Base-by-base conservation (phyloP, 2,113 vertebrate species). In the Hipposideros armiger region DNA sequence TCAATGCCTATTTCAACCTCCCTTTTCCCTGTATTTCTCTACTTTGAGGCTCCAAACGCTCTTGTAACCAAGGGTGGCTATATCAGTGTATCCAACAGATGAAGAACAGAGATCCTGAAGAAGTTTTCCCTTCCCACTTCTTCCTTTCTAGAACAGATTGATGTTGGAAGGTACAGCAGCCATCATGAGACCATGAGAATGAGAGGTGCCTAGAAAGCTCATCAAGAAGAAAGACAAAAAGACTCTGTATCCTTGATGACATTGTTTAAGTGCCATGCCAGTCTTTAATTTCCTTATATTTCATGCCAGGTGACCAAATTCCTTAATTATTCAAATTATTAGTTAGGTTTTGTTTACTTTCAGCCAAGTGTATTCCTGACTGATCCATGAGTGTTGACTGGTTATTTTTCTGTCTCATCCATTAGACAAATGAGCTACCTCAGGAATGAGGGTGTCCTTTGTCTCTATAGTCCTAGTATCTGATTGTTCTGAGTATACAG, bases 301-400 rank as follows among this genome's bases (percentile, higher is more conserved):
- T 90, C 64, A 93, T 32, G 30, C 2, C 22, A 69, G 9, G 54
- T 73, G 42, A 56, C 7, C 62, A 90, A 92, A 87, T 83, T 28
- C 19, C 20, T 77, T 90, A 83, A 66, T 77, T 52, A 89, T 77
- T 83, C 60, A 72, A 70, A 50, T 28, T 36, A 28, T 52, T 84
- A 90, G 47, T 66, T 73, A 84, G 13, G 64, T 85, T 88, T 92
- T 78, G 42, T 91, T 70, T 66, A 73, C 45, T 84, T 91, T 87
- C 11, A 91, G 16, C 20, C 30, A 67, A 81, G 22, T 9, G 1
- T 52, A 42, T 93, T 74, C 26, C 50, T 83, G 83, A 78, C 50
- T 30, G 54, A 58, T 56, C 74, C 3, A 19, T 0, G 32, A 90
- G 17, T 40, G 40, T 24, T 62, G 52, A 64, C 45, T 86, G 4